Base-by-base conservation (phyloP, 2,888 invertebrate species). In the Cyclophora punctaria region DNA sequence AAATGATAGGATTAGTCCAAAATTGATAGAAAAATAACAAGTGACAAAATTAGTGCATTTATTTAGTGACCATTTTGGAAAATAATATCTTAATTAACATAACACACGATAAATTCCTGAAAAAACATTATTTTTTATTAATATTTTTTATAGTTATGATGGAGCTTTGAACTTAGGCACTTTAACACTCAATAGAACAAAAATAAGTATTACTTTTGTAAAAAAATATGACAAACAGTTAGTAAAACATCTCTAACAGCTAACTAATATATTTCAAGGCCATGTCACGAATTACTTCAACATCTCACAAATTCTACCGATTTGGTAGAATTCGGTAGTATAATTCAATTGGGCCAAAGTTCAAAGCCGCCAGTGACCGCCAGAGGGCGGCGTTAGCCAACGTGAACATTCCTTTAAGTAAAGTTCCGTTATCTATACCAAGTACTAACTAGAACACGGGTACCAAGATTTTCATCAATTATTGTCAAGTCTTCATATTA, bases 91-190 rank as follows among this genome's bases (percentile, higher is more conserved):
- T 78, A 78, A 65, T 66, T 77, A 80, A 79, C 73, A 80, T 82
- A 81, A 83, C 81, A 80, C 84, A 85, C 84, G 74, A 73, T 78
- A 77, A 82, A 78, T 75, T 78, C 80, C 73, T 74, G 75, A 76
- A 78, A 83, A 83, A 77, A 71, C 62, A 63, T 59, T 60, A 66
- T 71, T 81, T 78, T 77, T 66, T 64, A 73, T 75, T 73, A 72
- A 72, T 67, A 69, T 61, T 63, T 69, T 63, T 69, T 62, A 61
- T 63, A 69, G 70, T 71, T 68, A 69, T 70, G 68, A 57, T 59
- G 63, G 51, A 69, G 73, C 67, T 59, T 53, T 76, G 73, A 75
- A 77, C 62, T 73, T 60, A 45, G 59, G 58, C 47, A 47, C 43
- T 35, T 20, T 20, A 20, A 20, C 20, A 20, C 20, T 20, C 20